Percentiles rank a stretch among this genome's conserved stretches.
These are phyloP conservation scores for Hyles euphorbiae DNA, from an alignment of 1,140 invertebrate genomes.

Conservation along the genomic window DNA sequence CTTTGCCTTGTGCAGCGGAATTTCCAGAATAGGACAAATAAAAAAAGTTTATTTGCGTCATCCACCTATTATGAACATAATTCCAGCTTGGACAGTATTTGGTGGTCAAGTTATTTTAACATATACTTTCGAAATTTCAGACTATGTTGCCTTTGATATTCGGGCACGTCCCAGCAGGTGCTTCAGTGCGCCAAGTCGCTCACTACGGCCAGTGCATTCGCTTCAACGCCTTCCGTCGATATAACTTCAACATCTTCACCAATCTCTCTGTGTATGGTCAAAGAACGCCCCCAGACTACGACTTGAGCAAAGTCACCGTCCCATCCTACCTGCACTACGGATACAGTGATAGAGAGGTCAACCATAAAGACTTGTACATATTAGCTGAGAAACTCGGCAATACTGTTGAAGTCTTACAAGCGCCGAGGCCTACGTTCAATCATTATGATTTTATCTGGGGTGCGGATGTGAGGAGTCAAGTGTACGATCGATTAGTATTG, in stretches of 20 bases:
- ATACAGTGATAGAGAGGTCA: slow-evolving; percentile 77
- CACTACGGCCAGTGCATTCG: slow-evolving; percentile 80
- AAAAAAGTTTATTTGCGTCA: too few relatives aligned
- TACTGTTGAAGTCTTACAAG: slow-evolving; percentile 52
- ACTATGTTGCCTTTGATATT: slow-evolving; percentile 82
- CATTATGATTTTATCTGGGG: slow-evolving; percentile 82
- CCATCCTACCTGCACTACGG: slow-evolving; percentile 78
- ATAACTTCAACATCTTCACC: slow-evolving; percentile 60
- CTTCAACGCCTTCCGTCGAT: slow-evolving; percentile 59
- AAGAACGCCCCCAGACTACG: slow-evolving; percentile 75
- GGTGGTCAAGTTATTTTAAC: not conserved
- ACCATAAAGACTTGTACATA: slow-evolving; percentile 76
- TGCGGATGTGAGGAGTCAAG: slow-evolving; percentile 66
- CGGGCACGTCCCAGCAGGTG: slow-evolving; percentile 86
- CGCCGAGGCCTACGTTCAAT: slow-evolving; percentile 76
- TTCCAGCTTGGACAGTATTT: too few relatives aligned
- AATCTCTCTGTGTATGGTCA: slow-evolving; percentile 73
- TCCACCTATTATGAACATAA: too few relatives aligned
- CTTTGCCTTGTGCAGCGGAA: too few relatives aligned
- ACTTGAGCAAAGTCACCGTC: slow-evolving; percentile 78
- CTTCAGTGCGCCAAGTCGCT: slow-evolving; percentile 84
- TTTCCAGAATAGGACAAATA: too few relatives aligned
- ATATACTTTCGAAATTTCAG: slow-evolving; percentile 41
- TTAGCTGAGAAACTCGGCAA: slow-evolving; percentile 68
- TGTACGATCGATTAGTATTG: slow-evolving; percentile 61